Percentiles rank a stretch among this genome's conserved stretches.
phyloP scores from a whole-genome alignment of 2,888 invertebrate genomes.

The Pseudococcus jackbeardsleyi region DNA sequence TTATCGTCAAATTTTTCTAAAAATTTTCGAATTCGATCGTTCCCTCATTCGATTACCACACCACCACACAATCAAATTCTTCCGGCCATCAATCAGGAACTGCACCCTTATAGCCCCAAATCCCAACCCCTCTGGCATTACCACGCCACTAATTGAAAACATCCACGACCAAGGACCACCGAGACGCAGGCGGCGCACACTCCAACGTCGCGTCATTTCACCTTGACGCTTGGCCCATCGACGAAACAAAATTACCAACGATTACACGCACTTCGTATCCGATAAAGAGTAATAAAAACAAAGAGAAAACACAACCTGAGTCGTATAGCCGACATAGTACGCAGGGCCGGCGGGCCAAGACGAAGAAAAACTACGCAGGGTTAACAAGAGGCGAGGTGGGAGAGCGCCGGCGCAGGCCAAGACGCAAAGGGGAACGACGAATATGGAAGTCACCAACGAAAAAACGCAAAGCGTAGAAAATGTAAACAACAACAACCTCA shows the following conservation, averaged over 20 bases:
- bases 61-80: background rate
- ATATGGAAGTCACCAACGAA: conserved; percentile 56
- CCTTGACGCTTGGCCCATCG: conserved; percentile 34
- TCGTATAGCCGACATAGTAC: background rate
- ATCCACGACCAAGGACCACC: background rate
- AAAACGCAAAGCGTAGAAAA: conserved; percentile 56
- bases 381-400: background rate
- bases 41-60: too few relatives aligned
- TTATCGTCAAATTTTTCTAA: too few relatives aligned
- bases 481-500: conserved; percentile 55
- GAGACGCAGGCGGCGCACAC: background rate
- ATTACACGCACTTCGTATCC: conserved; percentile 48
- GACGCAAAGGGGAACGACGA: conserved; percentile 14
- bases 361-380: conserved; percentile 23
- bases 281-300: conserved; percentile 48
- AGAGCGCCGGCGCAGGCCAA: background rate
- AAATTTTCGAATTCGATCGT: too few relatives aligned
- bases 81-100: background rate
- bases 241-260: conserved; percentile 43
- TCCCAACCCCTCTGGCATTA: background rate
- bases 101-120: background rate
- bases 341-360: background rate
- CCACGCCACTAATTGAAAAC: background rate
- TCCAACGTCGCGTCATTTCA: background rate
- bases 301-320: conserved; percentile 50